Evolutionary conservation across 2,113 vertebrate genomes (phyloP).

Genomic region (Oncorhynchus tshawytscha): DNA sequence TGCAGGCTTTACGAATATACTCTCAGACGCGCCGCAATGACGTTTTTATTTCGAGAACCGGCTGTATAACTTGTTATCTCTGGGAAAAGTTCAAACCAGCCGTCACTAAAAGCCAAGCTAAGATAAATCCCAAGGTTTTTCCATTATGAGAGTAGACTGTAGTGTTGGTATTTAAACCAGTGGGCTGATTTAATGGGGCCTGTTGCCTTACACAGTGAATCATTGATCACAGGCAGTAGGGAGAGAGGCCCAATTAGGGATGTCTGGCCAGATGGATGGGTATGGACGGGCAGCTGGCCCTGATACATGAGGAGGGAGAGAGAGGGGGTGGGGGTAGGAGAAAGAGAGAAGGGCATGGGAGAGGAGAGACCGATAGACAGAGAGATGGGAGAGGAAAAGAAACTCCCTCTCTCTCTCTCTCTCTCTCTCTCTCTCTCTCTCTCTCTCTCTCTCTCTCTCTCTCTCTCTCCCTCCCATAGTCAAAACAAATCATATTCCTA

Average conservation of each 20-base stretch:
- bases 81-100: not conserved
- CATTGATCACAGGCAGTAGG: conserved; percentile 48
- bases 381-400: not conserved
- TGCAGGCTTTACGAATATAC: not conserved
- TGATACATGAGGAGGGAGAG: not conserved
- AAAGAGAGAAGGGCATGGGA: not conserved
- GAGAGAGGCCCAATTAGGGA: conserved; percentile 35
- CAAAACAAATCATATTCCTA: conserved; percentile 34
- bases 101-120: not conserved
- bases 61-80: not conserved
- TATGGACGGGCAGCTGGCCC: conserved; percentile 14
- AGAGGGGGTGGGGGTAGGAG: too few relatives aligned
- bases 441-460: not conserved
- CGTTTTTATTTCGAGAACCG: not conserved
- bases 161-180: conserved; percentile 30
- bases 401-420: too few relatives aligned
- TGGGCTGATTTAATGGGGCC: conserved; percentile 39
- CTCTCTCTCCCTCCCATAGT: not conserved
- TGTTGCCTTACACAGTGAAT: conserved; percentile 29
- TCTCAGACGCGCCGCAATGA: not conserved
- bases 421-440: not conserved
- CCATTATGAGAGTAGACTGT: not conserved
- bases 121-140: conserved; percentile 15
- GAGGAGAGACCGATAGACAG: not conserved
- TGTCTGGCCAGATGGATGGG: conserved; percentile 40